A percentile compares a stretch with the other conserved stretches of the same genome.
phyloP scores from a whole-genome alignment of 2,113 vertebrate genomes.

The Perccottus glenii region DNA sequence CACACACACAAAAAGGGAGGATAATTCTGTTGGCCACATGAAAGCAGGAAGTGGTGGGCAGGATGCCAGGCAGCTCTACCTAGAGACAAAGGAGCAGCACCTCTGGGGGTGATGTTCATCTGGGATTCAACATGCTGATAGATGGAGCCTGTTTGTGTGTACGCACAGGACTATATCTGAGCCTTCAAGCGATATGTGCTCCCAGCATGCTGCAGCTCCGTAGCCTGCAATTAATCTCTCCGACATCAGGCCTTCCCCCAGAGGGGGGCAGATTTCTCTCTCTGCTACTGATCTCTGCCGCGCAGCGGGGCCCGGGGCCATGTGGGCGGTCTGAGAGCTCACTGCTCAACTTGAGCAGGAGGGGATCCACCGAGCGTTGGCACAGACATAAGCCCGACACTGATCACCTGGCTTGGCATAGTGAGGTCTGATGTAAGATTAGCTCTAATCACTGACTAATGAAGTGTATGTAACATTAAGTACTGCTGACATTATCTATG shows the following conservation, averaged over 20 bases:
- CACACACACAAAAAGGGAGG: slow-evolving; percentile 63
- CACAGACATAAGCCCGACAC: background rate
- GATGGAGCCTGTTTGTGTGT: slow-evolving; percentile 69
- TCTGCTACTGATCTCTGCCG: slow-evolving; percentile 70
- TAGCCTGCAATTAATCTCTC: slow-evolving; percentile 85
- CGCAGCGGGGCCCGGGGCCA: slow-evolving; percentile 48
- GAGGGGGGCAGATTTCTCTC: slow-evolving; percentile 61
- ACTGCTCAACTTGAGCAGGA: slow-evolving; percentile 44
- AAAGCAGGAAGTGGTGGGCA: slow-evolving; percentile 81
- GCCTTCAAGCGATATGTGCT: slow-evolving; percentile 68
- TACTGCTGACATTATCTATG: slow-evolving; percentile 25
- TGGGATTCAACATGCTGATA: slow-evolving; percentile 82
- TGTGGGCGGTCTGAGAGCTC: slow-evolving; percentile 52
- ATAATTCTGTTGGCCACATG: slow-evolving; percentile 83
- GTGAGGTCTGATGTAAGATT: slow-evolving; percentile 43
- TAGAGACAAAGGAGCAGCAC: slow-evolving; percentile 81
- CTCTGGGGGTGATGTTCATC: slow-evolving; percentile 79
- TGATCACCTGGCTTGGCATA: slow-evolving; percentile 50
- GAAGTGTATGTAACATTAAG: slow-evolving; percentile 41
- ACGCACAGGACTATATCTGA: slow-evolving; percentile 61
- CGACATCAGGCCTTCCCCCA: slow-evolving; percentile 69
- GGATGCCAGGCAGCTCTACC: slow-evolving; percentile 77
- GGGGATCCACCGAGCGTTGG: slow-evolving; percentile 45
- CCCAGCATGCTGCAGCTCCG: slow-evolving; percentile 72
- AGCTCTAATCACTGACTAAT: slow-evolving; percentile 47